These are phyloP conservation scores for Ophioninae sp. DNA, from an alignment of 2,888 invertebrate genomes.

Conservation along the genomic window DNA sequence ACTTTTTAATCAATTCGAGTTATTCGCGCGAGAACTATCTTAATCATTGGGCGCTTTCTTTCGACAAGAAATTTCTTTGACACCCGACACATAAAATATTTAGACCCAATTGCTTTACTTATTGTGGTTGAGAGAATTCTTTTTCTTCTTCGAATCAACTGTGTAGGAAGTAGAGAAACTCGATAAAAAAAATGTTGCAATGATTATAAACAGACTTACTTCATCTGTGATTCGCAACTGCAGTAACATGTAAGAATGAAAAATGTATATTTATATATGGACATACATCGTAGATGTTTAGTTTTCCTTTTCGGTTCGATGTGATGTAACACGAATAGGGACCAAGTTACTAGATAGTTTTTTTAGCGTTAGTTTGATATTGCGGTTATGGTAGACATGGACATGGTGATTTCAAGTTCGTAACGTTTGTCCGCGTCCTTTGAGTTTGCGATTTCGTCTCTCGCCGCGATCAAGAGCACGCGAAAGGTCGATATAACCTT, in stretches of 20 bases:
- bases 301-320: not conserved
- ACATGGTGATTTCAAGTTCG: not conserved
- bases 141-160: not conserved
- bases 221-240: not conserved
- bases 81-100: not conserved
- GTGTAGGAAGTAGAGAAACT: not conserved
- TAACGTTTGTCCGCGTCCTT: not conserved
- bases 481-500: not conserved
- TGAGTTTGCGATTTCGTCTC: not conserved
- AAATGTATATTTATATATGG: not conserved
- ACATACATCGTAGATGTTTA: not conserved
- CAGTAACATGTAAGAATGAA: conserved; percentile 13
- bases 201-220: not conserved
- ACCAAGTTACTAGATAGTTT: not conserved
- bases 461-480: not conserved
- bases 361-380: not conserved
- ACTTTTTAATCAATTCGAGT: not conserved
- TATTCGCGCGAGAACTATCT: not conserved
- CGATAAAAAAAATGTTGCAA: not conserved
- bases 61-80: not conserved
- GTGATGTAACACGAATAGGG: not conserved
- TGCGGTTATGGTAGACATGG: not conserved
- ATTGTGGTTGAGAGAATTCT: not conserved
- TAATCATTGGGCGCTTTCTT: not conserved
- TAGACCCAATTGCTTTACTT: not conserved